Percentiles rank a stretch among this genome's conserved stretches.
Evolutionary conservation across 2,113 vertebrate genomes (phyloP).

Genomic region (Carassius carassius): DNA sequence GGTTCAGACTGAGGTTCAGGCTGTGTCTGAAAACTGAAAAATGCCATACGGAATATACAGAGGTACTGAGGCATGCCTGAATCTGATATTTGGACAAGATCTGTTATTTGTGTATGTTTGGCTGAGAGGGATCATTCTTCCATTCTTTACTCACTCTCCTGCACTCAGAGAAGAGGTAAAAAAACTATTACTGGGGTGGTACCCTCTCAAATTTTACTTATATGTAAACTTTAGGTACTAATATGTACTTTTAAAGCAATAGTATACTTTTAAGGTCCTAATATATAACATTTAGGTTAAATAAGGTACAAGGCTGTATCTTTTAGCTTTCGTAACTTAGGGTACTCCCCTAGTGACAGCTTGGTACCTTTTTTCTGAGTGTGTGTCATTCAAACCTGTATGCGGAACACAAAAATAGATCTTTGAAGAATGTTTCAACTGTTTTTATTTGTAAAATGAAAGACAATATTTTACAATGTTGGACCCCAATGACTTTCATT

Average conservation of each 20-base stretch:
- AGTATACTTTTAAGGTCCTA: not conserved
- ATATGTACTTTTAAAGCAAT: not conserved
- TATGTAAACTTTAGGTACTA: too few species aligned
- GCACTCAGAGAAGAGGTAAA: not conserved
- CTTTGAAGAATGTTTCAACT: not conserved
- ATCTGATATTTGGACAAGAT: not conserved
- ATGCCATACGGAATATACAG: not conserved
- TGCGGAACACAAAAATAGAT: not conserved
- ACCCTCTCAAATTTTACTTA: not conserved
- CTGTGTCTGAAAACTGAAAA: conserved; percentile 6
- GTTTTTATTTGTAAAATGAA: too few species aligned
- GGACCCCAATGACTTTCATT: too few species aligned
- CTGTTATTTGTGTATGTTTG: not conserved
- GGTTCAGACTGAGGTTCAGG: conserved; percentile 22
- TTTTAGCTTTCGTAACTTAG: not conserved
- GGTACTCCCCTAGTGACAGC: not conserved
- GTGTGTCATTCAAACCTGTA: not conserved
- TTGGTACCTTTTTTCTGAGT: not conserved
- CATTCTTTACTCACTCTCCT: not conserved
- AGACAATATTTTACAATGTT: too few species aligned
- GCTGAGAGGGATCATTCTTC: not conserved
- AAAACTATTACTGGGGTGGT: not conserved
- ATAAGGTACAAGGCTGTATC: not conserved
- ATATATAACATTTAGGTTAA: not conserved
- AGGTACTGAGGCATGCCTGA: not conserved